Conservation (phyloP, 1,140 invertebrate species). For the Leptonema lineaticorne region DNA sequence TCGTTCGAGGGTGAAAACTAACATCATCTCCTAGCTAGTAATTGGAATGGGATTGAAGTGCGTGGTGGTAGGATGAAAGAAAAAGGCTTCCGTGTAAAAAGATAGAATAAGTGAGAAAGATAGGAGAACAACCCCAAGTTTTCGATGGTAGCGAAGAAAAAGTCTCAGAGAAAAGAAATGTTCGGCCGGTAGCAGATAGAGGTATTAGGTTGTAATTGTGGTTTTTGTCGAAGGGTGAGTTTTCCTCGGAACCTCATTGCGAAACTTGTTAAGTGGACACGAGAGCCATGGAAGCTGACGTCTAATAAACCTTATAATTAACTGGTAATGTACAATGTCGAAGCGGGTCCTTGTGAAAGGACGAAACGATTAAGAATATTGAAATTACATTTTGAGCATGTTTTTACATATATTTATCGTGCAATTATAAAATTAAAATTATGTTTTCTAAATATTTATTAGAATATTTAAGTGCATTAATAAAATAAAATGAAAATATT, state of each 20-base stretch:
- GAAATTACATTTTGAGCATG: too few relatives aligned
- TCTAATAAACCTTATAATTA: slow-evolving; percentile 30
- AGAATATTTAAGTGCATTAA: too few relatives aligned
- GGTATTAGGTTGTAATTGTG: slow-evolving; percentile 43
- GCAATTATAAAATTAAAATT: too few relatives aligned
- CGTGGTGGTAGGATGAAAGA: background rate
- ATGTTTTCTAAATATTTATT: too few relatives aligned
- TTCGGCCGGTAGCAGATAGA: slow-evolving; percentile 38
- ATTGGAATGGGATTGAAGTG: slow-evolving; percentile 7
- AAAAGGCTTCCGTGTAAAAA: too few relatives aligned
- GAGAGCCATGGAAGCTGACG: background rate
- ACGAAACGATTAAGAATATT: too few relatives aligned
- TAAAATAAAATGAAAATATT: too few relatives aligned
- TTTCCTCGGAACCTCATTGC: slow-evolving; percentile 27
- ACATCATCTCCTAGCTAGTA: background rate
- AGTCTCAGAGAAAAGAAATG: slow-evolving; percentile 35
- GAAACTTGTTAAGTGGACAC: slow-evolving; percentile 42
- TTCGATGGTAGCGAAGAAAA: slow-evolving; percentile 2
- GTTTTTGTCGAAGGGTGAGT: slow-evolving; percentile 26
- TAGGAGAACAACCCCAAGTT: too few relatives aligned
- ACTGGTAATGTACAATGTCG: slow-evolving; percentile 25
- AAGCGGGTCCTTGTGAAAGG: too few relatives aligned
- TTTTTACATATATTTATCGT: too few relatives aligned
- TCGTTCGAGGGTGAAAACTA: background rate
- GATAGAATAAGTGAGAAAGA: too few relatives aligned